Conservation (phyloP, 2,113 vertebrate genomes). For the Actenoides lindsayi region DNA sequence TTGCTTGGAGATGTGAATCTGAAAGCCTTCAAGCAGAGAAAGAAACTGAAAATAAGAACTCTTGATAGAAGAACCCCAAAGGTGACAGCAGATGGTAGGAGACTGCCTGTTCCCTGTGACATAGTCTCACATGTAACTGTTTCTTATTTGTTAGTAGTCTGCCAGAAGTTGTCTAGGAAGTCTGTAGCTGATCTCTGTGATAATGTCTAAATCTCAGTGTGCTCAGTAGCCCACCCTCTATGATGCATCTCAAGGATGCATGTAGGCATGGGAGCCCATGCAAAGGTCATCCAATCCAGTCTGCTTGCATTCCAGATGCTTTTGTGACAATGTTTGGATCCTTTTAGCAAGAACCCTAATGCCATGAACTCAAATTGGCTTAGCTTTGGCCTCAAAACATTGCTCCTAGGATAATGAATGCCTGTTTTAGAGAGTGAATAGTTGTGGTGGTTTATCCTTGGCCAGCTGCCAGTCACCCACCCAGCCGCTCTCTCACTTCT, state of each 20-base stretch:
- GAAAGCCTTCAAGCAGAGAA: background rate
- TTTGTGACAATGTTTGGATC: background rate
- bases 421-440: background rate
- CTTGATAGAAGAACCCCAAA: background rate
- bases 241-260: background rate
- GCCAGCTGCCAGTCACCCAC: background rate
- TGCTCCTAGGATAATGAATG: background rate
- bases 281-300: background rate
- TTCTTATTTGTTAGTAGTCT: background rate
- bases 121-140: background rate
- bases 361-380: background rate
- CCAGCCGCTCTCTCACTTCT: background rate
- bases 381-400: background rate
- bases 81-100: background rate
- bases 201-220: background rate
- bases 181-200: background rate
- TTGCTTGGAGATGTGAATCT: background rate
- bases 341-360: background rate
- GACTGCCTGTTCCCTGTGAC: background rate
- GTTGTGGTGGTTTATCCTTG: background rate
- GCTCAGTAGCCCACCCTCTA: background rate
- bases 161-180: background rate
- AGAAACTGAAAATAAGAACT: background rate
- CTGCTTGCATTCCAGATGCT: background rate
- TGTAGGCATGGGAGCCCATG: background rate